phyloP scores from a whole-genome alignment of 2,888 invertebrate genomes.

The Lamellibrachia satsuma region DNA sequence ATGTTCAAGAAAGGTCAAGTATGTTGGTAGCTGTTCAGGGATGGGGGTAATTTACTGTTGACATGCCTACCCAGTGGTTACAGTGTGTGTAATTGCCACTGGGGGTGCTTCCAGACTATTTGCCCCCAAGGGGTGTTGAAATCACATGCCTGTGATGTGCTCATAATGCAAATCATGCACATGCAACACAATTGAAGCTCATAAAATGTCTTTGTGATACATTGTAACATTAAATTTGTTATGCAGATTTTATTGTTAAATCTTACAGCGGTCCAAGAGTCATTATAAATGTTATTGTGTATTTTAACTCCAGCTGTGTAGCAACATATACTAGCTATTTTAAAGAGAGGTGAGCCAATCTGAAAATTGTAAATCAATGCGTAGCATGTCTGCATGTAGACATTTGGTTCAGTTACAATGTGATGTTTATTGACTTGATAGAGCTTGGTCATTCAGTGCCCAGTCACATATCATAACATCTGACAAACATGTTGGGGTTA shows the following conservation, averaged over 20 bases:
- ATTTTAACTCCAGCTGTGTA: background rate
- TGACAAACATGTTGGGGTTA: background rate
- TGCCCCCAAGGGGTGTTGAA: background rate
- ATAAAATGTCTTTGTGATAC: background rate
- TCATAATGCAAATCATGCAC: background rate
- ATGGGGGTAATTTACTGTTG: background rate
- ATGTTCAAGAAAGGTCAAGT: background rate
- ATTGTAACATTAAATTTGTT: background rate
- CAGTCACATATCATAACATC: background rate
- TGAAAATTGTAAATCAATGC: background rate
- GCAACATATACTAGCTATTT: background rate
- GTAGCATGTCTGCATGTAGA: background rate
- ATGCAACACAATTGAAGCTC: background rate
- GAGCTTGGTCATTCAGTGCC: background rate
- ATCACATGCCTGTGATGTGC: constrained; percentile 9
- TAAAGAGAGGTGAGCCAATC: background rate
- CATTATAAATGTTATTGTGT: background rate
- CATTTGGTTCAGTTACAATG: background rate
- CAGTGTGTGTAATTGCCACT: background rate
- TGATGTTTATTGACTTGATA: background rate
- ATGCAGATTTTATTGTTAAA: background rate
- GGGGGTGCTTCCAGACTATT: background rate
- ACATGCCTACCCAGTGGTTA: background rate
- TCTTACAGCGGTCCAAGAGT: background rate
- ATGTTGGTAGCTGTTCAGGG: background rate